These are phyloP conservation scores for Stratiomys singularior DNA, from an alignment of 2,888 invertebrate genomes.

Conservation along the genomic window DNA sequence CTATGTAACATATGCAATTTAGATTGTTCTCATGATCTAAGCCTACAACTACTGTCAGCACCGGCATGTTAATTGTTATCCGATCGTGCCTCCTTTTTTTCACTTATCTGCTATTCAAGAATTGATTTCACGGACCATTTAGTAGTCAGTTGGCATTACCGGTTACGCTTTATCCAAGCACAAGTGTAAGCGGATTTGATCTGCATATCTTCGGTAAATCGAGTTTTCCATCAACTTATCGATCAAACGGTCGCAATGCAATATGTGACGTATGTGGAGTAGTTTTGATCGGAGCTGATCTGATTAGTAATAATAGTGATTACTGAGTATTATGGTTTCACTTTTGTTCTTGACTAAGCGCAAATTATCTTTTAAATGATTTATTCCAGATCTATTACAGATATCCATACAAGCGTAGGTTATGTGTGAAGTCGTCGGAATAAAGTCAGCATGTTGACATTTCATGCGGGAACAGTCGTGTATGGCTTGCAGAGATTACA, in stretches of 20 bases:
- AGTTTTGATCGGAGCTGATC: conserved; percentile 7
- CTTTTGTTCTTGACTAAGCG: not conserved
- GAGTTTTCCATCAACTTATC: not conserved
- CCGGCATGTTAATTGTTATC: conserved; percentile 2
- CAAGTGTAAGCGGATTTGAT: not conserved
- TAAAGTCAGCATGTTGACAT: too few species aligned
- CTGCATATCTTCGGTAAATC: conserved; percentile 1
- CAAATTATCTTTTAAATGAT: not conserved
- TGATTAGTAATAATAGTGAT: conserved; percentile 28
- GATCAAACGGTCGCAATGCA: too few species aligned
- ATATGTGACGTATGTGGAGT: not conserved
- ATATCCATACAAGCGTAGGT: not conserved
- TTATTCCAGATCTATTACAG: not conserved
- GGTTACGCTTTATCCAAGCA: not conserved
- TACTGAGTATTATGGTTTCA: not conserved
- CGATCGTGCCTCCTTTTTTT: not conserved
- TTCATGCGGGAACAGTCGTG: too few species aligned
- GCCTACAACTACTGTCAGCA: not conserved
- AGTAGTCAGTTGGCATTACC: not conserved
- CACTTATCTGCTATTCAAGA: not conserved
- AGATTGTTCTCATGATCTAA: conserved; percentile 16
- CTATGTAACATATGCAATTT: not conserved
- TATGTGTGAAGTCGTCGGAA: not conserved
- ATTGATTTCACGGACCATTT: conserved; percentile 36
- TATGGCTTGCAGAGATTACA: too few species aligned